Base-by-base conservation (phyloP, 1,140 invertebrate species). In the Tigriopus japonicus region DNA sequence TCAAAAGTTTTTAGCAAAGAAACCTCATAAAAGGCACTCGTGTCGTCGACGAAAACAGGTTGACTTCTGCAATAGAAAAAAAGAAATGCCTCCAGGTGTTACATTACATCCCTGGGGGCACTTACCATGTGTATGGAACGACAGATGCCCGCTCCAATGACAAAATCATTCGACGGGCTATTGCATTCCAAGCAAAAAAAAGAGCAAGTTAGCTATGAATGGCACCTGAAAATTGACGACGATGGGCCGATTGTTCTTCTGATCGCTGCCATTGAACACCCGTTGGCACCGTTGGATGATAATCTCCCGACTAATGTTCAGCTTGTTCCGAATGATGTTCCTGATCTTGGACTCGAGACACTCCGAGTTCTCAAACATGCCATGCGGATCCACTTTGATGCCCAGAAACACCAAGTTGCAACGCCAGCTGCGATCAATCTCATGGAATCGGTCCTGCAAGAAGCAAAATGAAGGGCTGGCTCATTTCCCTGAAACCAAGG, bases 401-500 rank as follows among this genome's bases (percentile, higher is more conserved):
- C 59, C 59, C 28, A 24, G 24, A 40, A 61, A 61, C 1, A 61
- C n/a, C 13, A 61, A 35, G 43, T 61, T 61, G 42, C 53, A 54
- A 28, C 40, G 45, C 59, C 59, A 61, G 28, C 43, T 56, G 17
- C 51, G 45, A 41, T 61, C 59, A 35, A 61, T 61, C 19, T 61
- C 59, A 54, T 61, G 53, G 49, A 61, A 40, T 6, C 59, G 43
- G 41, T 61, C 59, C 52, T 61, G 59, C 1, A 61, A 21, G 51
- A 23, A 42, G 7, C 51, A 10, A 1, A 15, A n/a, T n/a, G n/a
- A n/a, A n/a, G n/a, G n/a, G n/a, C n/a, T n/a, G n/a, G n/a, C n/a
- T n/a, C n/a, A n/a, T n/a, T n/a, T n/a, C n/a, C n/a, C n/a, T n/a
- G n/a, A n/a, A n/a, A n/a, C n/a, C n/a, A n/a, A n/a, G n/a, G n/a